Evolutionary conservation across 53 echinoderm and acorn worm genomes (phyloP), one percentile per base, ranked within the genome.

Genomic region (Zoroaster sp.): DNA sequence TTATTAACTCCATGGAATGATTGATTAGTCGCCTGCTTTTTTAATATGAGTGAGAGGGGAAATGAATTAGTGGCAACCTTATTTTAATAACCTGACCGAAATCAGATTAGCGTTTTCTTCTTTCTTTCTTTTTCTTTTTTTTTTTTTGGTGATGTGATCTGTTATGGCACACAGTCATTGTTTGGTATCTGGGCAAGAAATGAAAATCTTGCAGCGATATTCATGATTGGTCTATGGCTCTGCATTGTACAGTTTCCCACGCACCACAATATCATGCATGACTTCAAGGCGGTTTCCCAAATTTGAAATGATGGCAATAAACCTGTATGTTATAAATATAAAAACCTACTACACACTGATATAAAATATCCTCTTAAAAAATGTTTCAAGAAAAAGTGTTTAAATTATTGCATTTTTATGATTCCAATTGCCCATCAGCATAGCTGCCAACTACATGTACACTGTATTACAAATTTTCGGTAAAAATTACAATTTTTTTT

Each of bases 31-130:
- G 55, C 25, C 30, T 32, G 69, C 85, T 85, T 67, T 83, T 75
- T 85, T 85, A 85, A 85, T 85, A 70, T 85, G 71, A 85, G 85
- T 69, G 45, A 71, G 85, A 47, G 85, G 71, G 63, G 52, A 85
- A 85, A 85, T 85, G 69, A 85, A 85, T 85, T 85, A 85, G 85
- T 69, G 46, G 85, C 46, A 71, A 85, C 47, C 85, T 47, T 34
- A 38, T 85, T 70, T 70, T 70, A 85, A 70, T 46, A 71, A 71
- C 47, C 70, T 8, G 85, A 49, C 85, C 36, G 43, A 35, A 71
- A 71, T 71, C 70, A 71, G 85, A 85, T 85, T 85, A 85, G 85
- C 51, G 34, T 70, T 47, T 32, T 18, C 41, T 85, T 71, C 47
- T 39, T 35, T 69, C 18, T 70, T 32, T 18, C 41, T 85, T 71